Evolutionary conservation across 2,113 vertebrate species (phyloP), one percentile per base, ranked within the genome.

Genomic region (Agapornis roseicollis): DNA sequence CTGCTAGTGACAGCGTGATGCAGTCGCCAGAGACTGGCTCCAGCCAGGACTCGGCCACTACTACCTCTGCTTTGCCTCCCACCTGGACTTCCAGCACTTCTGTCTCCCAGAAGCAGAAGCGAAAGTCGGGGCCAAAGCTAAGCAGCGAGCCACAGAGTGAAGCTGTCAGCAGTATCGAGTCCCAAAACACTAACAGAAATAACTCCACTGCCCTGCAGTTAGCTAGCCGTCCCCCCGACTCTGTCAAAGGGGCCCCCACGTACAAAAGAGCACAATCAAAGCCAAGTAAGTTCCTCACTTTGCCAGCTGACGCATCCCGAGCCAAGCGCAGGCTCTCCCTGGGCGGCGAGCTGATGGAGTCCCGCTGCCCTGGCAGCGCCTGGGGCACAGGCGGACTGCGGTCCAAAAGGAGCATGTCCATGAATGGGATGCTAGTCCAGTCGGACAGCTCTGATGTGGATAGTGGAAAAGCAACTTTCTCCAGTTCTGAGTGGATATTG

Each of bases 171-270:
- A 95, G 97, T n/a, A 73, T 97, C 6, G 99, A 99, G 96, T 98
- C 98, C 90, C 99, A 98, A 80, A 99, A 99, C 98, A 99, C 98
- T 90, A 99, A 99, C 98, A 98, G 99, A 87, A 99, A 99, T 97
- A 99, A 99, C 98, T 99, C 99, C 93, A 99, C 99, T 68, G 98
- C 98, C 27, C 98, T 99, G 92, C 98, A 98, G 98, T 88, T 87
- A 94, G 20, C 97, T 73, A 80, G 97, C 88, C 66, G 84, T 44
- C 52, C 95, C 93, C 56, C 77, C 3, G 97, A 93, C 53, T 83
- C 88, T 19, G 53, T 89, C 95, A 90, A 94, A 97, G 96, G 98
- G 97, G 97, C 98, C 89, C 98, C 98, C 94, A 94, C 97, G 79
- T 98, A 88, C 97, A 97, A 97, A 98, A 98, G 97, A 94, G 98